phyloP scores from a whole-genome alignment of 2,113 vertebrate genomes.

The Archocentrus centrarchus region DNA sequence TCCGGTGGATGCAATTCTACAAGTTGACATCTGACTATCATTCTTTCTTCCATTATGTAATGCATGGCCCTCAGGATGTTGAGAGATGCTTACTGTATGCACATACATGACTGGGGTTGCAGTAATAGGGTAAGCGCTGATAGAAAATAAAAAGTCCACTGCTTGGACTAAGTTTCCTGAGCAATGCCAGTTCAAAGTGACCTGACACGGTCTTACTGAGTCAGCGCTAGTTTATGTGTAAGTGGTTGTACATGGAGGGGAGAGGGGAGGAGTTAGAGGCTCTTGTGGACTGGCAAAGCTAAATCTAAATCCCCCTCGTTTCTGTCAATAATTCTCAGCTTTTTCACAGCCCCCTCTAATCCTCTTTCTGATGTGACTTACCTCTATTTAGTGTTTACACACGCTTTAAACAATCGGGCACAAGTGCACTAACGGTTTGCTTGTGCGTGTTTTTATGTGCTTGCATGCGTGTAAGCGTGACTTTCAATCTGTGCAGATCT shows the following conservation, averaged over 20 bases:
- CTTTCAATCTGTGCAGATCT: conserved; percentile 29
- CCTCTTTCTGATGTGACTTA: conserved; percentile 65
- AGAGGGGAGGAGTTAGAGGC: conserved; percentile 28
- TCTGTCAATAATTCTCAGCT: conserved; percentile 67
- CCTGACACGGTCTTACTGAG: conserved; percentile 35
- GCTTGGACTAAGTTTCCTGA: conserved; percentile 22
- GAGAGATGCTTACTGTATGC: conserved; percentile 3
- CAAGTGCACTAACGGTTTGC: conserved; percentile 7
- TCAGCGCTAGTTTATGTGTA: conserved; percentile 38
- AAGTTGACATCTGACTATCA: conserved; percentile 15
- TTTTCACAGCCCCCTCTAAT: conserved; percentile 68
- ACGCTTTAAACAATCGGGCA: conserved; percentile 47
- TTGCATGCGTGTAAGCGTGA: neutral
- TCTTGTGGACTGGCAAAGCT: conserved; percentile 42
- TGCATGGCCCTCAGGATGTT: conserved; percentile 12
- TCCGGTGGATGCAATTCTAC: conserved; percentile 42
- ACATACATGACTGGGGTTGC: neutral
- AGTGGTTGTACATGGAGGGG: conserved; percentile 18
- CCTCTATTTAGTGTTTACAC: conserved; percentile 45
- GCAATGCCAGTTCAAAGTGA: conserved; percentile 48
- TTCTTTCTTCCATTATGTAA: conserved; percentile 15
- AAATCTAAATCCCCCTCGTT: conserved; percentile 65
- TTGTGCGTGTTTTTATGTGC: neutral
- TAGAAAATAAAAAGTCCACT: conserved; percentile 12
- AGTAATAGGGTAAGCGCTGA: conserved; percentile 9